Conservation (phyloP, 2,113 vertebrate species). For the Eulemur macaco region DNA sequence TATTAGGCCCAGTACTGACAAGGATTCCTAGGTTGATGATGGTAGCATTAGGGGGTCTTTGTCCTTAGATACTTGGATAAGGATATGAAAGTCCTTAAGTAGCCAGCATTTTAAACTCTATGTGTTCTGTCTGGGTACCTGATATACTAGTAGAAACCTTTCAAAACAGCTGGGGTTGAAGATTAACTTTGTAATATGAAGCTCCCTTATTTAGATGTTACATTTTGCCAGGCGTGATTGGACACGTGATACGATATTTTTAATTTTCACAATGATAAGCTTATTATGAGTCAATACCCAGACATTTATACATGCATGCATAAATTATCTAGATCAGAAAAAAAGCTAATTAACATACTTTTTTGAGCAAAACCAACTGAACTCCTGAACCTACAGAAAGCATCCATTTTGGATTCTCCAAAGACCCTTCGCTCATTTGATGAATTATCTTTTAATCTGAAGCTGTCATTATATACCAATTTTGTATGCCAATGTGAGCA, state of each 20-base stretch:
- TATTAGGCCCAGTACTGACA: not conserved
- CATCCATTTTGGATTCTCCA: not conserved
- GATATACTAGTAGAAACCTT: not conserved
- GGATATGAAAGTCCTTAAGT: not conserved
- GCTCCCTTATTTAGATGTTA: not conserved
- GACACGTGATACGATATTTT: not conserved
- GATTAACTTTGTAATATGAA: not conserved
- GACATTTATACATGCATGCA: accelerated
- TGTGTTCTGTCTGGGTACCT: not conserved
- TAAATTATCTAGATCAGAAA: not conserved
- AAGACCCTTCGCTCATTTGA: not conserved
- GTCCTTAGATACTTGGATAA: too few species aligned
- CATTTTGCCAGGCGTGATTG: not conserved
- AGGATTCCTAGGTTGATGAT: not conserved
- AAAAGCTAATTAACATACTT: not conserved
- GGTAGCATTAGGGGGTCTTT: too few species aligned
- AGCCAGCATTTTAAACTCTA: not conserved
- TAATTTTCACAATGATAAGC: not conserved
- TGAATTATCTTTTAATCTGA: constrained; percentile 50
- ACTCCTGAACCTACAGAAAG: not conserved
- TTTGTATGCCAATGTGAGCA: not conserved
- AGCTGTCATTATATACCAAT: not conserved
- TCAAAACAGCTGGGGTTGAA: not conserved
- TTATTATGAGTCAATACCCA: not conserved
- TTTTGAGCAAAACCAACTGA: not conserved